phyloP scores from a whole-genome alignment of 2,888 invertebrate species.

The Acronicta alni region DNA sequence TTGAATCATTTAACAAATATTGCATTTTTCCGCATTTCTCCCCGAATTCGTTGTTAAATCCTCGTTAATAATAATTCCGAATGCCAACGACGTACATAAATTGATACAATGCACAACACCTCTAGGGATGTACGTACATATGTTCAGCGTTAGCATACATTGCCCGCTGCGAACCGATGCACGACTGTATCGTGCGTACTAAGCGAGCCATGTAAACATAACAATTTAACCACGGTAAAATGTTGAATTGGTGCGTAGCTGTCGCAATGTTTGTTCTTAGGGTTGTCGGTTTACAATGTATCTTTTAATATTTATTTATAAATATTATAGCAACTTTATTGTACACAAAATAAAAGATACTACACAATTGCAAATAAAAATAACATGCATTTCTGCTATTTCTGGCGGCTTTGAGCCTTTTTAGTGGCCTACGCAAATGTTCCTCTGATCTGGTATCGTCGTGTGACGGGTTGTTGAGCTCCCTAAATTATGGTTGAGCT shows the following conservation, averaged over 20 bases:
- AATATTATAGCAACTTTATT: too few species aligned
- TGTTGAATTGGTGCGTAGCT: slow-evolving; percentile 57
- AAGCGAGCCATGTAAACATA: slow-evolving; percentile 77
- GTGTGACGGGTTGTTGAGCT: too few species aligned
- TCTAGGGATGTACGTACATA: slow-evolving; percentile 32
- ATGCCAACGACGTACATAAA: slow-evolving; percentile 40
- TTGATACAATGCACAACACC: slow-evolving; percentile 31
- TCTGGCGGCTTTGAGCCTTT: too few species aligned
- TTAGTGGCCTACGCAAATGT: too few species aligned
- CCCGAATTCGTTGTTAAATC: slow-evolving; percentile 47
- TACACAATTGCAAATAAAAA: too few species aligned
- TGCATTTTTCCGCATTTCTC: slow-evolving; percentile 42
- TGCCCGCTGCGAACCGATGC: slow-evolving; percentile 60
- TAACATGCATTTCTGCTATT: too few species aligned
- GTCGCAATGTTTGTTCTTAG: slow-evolving; percentile 37
- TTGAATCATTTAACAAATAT: slow-evolving; percentile 41
- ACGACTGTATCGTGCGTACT: slow-evolving; percentile 60
- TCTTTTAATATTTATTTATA: not conserved
- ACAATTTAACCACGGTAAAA: slow-evolving; percentile 71
- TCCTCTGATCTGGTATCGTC: too few species aligned
- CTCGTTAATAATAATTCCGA: slow-evolving; percentile 47
- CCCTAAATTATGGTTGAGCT: too few species aligned
- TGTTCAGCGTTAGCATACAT: slow-evolving; percentile 57
- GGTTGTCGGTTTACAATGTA: slow-evolving; percentile 33
- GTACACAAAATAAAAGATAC: too few species aligned